Evolutionary conservation across 2,113 vertebrate species (phyloP).

Genomic region (Siphamia tubifer): DNA sequence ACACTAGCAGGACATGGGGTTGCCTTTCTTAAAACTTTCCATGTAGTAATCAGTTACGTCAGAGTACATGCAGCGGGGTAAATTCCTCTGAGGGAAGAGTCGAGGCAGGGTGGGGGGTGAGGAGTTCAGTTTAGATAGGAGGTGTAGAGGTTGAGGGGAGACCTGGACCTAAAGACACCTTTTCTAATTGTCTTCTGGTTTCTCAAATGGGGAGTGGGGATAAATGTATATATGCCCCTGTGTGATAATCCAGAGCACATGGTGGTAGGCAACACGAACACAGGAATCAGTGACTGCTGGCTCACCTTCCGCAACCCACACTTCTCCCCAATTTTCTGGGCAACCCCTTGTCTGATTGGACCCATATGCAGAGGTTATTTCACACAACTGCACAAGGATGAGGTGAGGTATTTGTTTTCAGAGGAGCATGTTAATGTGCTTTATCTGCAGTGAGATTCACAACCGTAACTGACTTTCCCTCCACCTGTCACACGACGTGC

Average conservation of each 20-base stretch:
- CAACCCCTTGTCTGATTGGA: slow-evolving; percentile 55
- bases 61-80: slow-evolving; percentile 32
- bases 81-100: slow-evolving; percentile 21
- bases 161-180: slow-evolving; percentile 9
- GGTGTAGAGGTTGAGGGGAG: neutral
- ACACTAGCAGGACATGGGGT: slow-evolving; percentile 19
- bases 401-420: slow-evolving; percentile 28
- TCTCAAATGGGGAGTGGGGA: slow-evolving; percentile 16
- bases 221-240: slow-evolving; percentile 26
- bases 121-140: slow-evolving; percentile 28
- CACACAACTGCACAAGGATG: slow-evolving; percentile 15
- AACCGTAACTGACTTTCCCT: neutral
- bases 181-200: slow-evolving; percentile 27
- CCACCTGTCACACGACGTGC: neutral
- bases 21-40: slow-evolving; percentile 50
- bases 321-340: slow-evolving; percentile 38
- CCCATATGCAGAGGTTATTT: slow-evolving; percentile 58
- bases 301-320: slow-evolving; percentile 31
- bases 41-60: slow-evolving; percentile 44
- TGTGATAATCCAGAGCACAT: slow-evolving; percentile 61
- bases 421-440: slow-evolving; percentile 1
- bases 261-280: slow-evolving; percentile 22
- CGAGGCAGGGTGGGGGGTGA: slow-evolving; percentile 17
- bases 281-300: slow-evolving; percentile 37
- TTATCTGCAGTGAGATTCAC: slow-evolving; percentile 26